Conservation (phyloP, 53 echinoderm and acorn worm genomes). For the Pentamera pediparva region DNA sequence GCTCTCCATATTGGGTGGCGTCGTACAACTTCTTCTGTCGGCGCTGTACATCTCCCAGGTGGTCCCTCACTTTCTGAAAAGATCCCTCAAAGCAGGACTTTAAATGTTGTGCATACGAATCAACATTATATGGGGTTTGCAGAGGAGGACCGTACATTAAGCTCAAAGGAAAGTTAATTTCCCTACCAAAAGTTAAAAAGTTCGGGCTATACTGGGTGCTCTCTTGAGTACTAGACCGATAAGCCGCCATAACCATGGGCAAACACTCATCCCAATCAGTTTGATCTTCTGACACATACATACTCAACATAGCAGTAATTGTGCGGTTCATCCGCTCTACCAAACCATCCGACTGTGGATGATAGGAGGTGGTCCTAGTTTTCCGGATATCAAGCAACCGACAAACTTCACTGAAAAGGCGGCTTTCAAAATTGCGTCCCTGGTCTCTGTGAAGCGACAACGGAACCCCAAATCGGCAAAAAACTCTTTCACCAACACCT, state of each 20-base stretch:
- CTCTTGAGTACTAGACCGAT: not conserved
- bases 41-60: not conserved
- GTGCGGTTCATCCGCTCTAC: not conserved
- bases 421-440: not conserved
- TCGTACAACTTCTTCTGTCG: not conserved
- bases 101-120: not conserved
- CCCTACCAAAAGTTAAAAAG: not conserved
- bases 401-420: not conserved
- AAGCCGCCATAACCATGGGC: not conserved
- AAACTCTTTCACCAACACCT: not conserved
- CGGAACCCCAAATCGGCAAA: slow-evolving; percentile 3
- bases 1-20: not conserved
- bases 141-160: not conserved
- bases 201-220: not conserved
- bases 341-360: not conserved
- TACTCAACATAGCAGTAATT: not conserved
- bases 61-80: not conserved
- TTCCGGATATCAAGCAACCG: not conserved
- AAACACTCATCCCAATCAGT: not conserved
- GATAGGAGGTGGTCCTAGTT: not conserved
- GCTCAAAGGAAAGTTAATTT: not conserved
- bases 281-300: not conserved
- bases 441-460: not conserved
- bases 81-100: not conserved
- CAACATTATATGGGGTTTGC: not conserved